These are phyloP conservation scores for Trachelus stipa DNA, from an alignment of 2,888 invertebrate species.

Conservation along the genomic window DNA sequence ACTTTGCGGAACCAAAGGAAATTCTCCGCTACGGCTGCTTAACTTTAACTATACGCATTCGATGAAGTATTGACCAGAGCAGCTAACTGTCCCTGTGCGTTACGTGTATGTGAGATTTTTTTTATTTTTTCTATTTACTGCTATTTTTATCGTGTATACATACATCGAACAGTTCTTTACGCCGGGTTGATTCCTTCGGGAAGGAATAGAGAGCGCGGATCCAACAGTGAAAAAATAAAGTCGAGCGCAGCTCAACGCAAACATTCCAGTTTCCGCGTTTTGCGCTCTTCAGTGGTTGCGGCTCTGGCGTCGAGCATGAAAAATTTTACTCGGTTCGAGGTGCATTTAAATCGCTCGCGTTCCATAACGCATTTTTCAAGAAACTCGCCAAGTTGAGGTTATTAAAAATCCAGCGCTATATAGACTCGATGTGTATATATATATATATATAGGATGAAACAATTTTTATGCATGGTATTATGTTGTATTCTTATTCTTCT, in stretches of 20 bases:
- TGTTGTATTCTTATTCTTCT: background rate
- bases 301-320: slow-evolving; percentile 21
- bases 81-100: background rate
- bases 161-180: background rate
- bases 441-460: background rate
- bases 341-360: slow-evolving; percentile 14
- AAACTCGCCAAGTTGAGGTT: slow-evolving; percentile 3
- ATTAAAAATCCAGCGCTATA: background rate
- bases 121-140: background rate
- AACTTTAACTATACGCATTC: background rate
- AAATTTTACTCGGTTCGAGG: slow-evolving; percentile 30
- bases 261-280: slow-evolving; percentile 26
- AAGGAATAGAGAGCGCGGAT: background rate
- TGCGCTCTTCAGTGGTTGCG: slow-evolving; percentile 19
- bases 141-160: background rate
- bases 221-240: slow-evolving; percentile 14
- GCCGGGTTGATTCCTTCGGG: background rate
- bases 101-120: background rate
- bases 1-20: slow-evolving; percentile 13
- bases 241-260: slow-evolving; percentile 29
- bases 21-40: slow-evolving; percentile 26
- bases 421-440: background rate
- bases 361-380: slow-evolving; percentile 23
- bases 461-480: background rate
- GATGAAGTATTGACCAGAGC: background rate